Conservation (phyloP, 2,113 vertebrate species). For the Lamprologus speciosus region DNA sequence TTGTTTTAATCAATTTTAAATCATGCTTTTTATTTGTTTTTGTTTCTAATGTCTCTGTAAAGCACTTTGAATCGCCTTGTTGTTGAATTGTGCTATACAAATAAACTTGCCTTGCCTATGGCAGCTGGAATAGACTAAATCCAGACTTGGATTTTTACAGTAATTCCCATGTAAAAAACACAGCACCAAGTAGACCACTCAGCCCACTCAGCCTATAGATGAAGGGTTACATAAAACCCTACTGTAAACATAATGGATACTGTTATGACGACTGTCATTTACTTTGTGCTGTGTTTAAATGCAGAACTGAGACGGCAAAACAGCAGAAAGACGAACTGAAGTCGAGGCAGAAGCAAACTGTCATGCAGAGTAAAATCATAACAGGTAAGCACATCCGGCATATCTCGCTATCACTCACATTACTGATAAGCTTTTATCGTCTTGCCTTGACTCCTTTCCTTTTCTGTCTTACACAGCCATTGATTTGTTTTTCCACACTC, state of each 20-base stretch:
- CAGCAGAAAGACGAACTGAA: neutral
- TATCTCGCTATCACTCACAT: neutral
- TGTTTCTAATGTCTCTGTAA: too few species aligned
- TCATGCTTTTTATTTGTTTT: too few species aligned
- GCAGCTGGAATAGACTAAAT: neutral
- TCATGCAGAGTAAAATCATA: neutral
- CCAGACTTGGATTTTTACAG: neutral
- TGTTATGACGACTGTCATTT: neutral
- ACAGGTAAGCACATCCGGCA: neutral
- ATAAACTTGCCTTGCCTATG: too few species aligned
- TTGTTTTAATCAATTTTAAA: too few species aligned
- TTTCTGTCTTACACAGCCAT: neutral
- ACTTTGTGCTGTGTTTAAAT: neutral
- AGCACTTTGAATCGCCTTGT: too few species aligned
- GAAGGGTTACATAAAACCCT: neutral
- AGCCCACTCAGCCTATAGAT: neutral
- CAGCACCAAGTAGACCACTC: neutral
- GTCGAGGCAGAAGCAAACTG: neutral
- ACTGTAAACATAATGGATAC: neutral
- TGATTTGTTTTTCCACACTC: conserved; percentile 1
- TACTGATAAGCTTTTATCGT: neutral
- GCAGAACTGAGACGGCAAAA: neutral
- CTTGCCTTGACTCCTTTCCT: neutral
- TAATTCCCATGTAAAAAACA: fast-evolving
- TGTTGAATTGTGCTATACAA: too few species aligned